Base-by-base conservation (phyloP, 2,797 vertebrate genomes). In the Oceanodroma leucorhoa region DNA sequence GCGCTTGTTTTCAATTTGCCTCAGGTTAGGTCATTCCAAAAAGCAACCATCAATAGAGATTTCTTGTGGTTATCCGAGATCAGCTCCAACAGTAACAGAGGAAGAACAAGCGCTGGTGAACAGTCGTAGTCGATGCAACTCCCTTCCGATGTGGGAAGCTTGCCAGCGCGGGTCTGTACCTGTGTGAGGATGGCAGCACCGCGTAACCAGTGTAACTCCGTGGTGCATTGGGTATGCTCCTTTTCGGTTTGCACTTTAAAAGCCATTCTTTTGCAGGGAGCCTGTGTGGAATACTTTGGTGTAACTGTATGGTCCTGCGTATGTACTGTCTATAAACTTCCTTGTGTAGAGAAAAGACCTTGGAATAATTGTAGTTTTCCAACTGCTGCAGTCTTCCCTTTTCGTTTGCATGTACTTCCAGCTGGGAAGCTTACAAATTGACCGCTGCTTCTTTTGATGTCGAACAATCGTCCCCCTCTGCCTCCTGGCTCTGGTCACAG, bases 401-500 rank as follows among this genome's bases (percentile, higher is more conserved):
- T 81, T 76, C 0, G 16, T 92, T 94, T 92, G 84, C 78, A 43
- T 26, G 41, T 55, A 24, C 79, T 87, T 92, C 95, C 92, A 96
- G 91, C 96, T 95, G 96, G 76, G 95, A 88, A 91, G 94, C 84
- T 95, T 91, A 93, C 94, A 97, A 95, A 96, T 95, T 91, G 93
- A 67, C 75, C 92, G 89, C 94, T 95, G 91, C 87, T 96, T 10
- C 94, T 94, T 96, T 93, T 96, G 95, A 87, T 96, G 95, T 91
- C 0, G 22, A 93, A 88, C 94, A 95, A 46, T 96, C 50, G 11
- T 43, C 57, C 91, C 81, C 79, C 58, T 94, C 90, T 87, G 81
- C 94, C 92, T 92, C 95, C 92, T 40, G 54, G 91, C 84, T 89
- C 87, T 90, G 92, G 72, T 89, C 30, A 2, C 82, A 96, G 95